Percentiles rank a stretch among this genome's conserved stretches.
These are phyloP conservation scores for Cataglyphis livida DNA, from an alignment of 2,888 invertebrate genomes.

Conservation along the genomic window DNA sequence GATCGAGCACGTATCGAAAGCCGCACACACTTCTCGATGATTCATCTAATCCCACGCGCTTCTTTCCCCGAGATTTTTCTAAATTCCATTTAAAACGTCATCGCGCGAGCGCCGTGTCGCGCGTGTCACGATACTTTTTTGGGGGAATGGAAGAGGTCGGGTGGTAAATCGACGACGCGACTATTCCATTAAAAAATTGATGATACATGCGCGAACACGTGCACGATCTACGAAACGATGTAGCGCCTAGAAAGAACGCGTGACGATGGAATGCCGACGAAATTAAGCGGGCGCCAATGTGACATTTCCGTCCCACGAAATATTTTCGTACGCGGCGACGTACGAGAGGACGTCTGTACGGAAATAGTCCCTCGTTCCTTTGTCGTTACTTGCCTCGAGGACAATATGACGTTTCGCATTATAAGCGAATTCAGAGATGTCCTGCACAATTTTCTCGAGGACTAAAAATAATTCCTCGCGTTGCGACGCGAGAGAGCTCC, in stretches of 20 bases:
- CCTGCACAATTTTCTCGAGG: neutral
- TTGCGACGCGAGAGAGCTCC: neutral
- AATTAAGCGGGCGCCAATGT: constrained; percentile 55
- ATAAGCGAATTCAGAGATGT: neutral
- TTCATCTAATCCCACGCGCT: constrained; percentile 37
- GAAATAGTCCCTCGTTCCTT: constrained; percentile 59
- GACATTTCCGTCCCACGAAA: constrained; percentile 62
- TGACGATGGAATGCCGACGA: constrained; percentile 67
- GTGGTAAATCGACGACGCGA: constrained; percentile 15
- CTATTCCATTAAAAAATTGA: constrained; percentile 16
- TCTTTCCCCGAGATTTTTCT: constrained; percentile 3
- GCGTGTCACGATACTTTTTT: neutral
- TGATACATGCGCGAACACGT: constrained; percentile 38
- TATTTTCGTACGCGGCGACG: constrained; percentile 69
- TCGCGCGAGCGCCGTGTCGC: neutral
- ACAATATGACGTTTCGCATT: constrained; percentile 30
- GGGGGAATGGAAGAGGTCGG: neutral
- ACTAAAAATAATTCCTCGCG: constrained; percentile 36
- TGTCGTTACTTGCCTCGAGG: constrained; percentile 16
- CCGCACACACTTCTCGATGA: constrained; percentile 20
- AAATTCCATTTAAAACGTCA: constrained; percentile 23
- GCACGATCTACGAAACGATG: constrained; percentile 29
- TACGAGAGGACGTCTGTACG: constrained; percentile 61
- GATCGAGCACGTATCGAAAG: constrained; percentile 22
- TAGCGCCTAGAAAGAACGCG: constrained; percentile 46